Evolutionary conservation across 2,888 invertebrate genomes (phyloP), one percentile per base, ranked within the genome.

Genomic region (Lamellibrachia columna): DNA sequence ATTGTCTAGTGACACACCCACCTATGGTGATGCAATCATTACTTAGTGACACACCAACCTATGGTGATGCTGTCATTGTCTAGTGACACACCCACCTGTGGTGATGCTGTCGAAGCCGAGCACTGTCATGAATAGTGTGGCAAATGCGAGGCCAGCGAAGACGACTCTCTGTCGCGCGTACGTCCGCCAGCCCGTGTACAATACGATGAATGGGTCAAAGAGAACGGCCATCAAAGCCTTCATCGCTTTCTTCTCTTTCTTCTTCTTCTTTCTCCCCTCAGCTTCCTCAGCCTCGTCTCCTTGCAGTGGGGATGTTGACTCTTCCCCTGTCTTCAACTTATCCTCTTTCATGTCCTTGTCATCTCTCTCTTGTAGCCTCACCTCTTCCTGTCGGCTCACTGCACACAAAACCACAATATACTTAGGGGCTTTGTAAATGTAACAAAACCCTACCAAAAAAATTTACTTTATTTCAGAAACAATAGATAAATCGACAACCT

Each of bases 41-140:
- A 28, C 28, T 15, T 53, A 91, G 52, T 52, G 53, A 91, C 52
- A 91, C 91, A 91, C 22, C 53, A 11, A 91, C 40, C 22, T 53
- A 96, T 96, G 22, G 97, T 97, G 92, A 97, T 96, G 93, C 95
- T 96, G 94, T 97, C 97, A 94, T 40, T 40, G 40, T 40, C 97
- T 97, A 15, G 97, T 96, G n/a, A 97, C 91, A 53, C 93, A 93
- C 92, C 95, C 91, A 8, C 92, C 93, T 96, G 96, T 96, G n/a
- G 97, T 97, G 92, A 97, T 96, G 93, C 95, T 96, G 94, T 97
- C 97, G 94, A 97, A 97, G n/a, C 97, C 96, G 15, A 97, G 94
- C 3, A 97, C 97, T 7, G 97, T 97, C 96, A 97, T 96, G 95
- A 97, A 97, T 55, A 97, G 95, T 55, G 95, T 95, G n/a, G 97